These are phyloP conservation scores for Eupeodes corollae DNA, from an alignment of 1,140 invertebrate genomes.

Conservation along the genomic window DNA sequence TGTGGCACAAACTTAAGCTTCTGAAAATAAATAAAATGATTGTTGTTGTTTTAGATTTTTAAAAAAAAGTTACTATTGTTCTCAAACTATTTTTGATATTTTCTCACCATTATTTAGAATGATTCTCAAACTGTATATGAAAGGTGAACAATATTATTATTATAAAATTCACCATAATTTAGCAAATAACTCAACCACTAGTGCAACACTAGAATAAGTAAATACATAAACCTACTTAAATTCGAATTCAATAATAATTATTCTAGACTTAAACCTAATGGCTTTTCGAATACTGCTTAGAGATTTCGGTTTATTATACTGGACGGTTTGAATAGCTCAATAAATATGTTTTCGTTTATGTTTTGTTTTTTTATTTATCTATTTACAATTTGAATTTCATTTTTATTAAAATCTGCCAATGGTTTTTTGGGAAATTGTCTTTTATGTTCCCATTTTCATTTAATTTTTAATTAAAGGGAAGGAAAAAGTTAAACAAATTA, in stretches of 20 bases:
- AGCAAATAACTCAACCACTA: too few relatives aligned
- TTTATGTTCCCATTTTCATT: not conserved
- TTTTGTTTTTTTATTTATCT: not conserved
- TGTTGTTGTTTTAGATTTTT: too few relatives aligned
- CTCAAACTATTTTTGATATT: too few relatives aligned
- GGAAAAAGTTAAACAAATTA: not conserved
- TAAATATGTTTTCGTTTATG: not conserved
- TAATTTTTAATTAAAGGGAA: not conserved
- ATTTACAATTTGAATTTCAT: not conserved
- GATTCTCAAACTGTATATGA: too few relatives aligned
- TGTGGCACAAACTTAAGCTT: too few relatives aligned
- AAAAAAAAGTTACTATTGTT: too few relatives aligned
- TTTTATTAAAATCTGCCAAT: not conserved
- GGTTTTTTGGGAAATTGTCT: not conserved
- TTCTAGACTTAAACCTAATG: constrained; percentile 26
- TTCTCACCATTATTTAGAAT: too few relatives aligned
- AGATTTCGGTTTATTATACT: constrained; percentile 38
- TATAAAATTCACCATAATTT: too few relatives aligned
- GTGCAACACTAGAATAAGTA: not conserved
- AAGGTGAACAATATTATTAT: too few relatives aligned
- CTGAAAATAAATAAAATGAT: too few relatives aligned
- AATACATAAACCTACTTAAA: not conserved
- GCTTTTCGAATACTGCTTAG: constrained; percentile 40
- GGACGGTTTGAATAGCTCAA: constrained; percentile 8
- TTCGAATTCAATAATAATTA: not conserved